Conservation (phyloP, 2,797 vertebrate species). For the Macropodus opercularis region DNA sequence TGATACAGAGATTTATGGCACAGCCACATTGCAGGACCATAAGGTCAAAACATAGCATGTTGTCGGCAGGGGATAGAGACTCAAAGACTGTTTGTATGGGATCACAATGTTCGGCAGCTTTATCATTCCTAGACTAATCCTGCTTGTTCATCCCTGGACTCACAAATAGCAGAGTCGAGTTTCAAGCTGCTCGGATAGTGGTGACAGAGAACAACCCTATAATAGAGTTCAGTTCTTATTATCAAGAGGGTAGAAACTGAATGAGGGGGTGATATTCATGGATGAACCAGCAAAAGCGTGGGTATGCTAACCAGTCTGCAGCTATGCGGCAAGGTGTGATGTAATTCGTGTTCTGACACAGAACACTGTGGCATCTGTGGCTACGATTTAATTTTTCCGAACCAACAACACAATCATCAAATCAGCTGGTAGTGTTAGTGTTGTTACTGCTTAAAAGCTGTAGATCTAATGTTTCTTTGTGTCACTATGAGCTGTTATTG, state of each 20-base stretch:
- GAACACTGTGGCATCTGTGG: too few species aligned
- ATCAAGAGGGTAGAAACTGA: slow-evolving; percentile 53
- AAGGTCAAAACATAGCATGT: slow-evolving; percentile 77
- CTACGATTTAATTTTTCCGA: too few species aligned
- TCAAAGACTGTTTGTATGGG: slow-evolving; percentile 66
- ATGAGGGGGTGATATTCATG: slow-evolving; percentile 51
- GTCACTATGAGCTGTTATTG: not conserved
- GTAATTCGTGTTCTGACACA: too few species aligned
- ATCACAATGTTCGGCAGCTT: slow-evolving; percentile 70
- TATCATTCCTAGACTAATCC: slow-evolving; percentile 80
- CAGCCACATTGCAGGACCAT: slow-evolving; percentile 40
- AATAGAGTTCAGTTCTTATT: slow-evolving; percentile 59
- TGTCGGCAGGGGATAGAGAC: slow-evolving; percentile 62
- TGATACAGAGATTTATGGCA: slow-evolving; percentile 71
- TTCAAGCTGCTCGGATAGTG: slow-evolving; percentile 62
- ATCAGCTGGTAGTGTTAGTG: too few species aligned
- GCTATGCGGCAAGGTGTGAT: too few species aligned
- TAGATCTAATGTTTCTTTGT: slow-evolving; percentile 8
- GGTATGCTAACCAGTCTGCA: too few species aligned
- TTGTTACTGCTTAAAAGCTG: not conserved
- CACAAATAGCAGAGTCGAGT: slow-evolving; percentile 74
- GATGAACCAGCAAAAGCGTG: not conserved
- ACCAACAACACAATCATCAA: too few species aligned
- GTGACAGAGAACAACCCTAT: slow-evolving; percentile 66
- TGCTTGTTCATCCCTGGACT: slow-evolving; percentile 66